Conservation (phyloP, 2,113 vertebrate genomes). For the Anguilla rostrata region DNA sequence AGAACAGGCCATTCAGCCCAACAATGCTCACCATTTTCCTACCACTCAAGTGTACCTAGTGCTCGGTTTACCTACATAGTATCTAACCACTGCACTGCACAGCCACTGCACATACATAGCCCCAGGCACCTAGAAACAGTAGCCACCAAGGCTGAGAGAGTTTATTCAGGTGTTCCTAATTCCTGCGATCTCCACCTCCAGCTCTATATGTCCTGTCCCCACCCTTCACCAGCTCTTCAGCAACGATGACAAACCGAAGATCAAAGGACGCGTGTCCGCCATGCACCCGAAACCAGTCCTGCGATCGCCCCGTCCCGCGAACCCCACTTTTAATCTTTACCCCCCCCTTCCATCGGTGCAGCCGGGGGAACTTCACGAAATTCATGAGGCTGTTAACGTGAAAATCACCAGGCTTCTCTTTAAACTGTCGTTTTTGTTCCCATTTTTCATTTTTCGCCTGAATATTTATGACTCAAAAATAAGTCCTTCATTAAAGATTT, state of each 20-base stretch:
- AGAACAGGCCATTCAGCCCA: too few relatives aligned
- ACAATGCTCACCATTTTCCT: too few relatives aligned
- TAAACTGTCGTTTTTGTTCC: neutral
- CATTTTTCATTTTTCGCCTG: neutral
- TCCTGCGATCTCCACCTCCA: neutral
- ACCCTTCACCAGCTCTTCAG: neutral
- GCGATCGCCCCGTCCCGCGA: too few relatives aligned
- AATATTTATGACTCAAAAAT: neutral
- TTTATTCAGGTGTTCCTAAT: too few relatives aligned
- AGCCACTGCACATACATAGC: neutral
- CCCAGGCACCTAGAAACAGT: neutral
- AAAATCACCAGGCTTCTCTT: neutral
- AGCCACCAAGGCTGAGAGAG: neutral
- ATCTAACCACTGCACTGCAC: too few relatives aligned
- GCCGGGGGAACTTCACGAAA: neutral
- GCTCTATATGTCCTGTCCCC: neutral
- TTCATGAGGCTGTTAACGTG: neutral
- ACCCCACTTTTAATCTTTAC: neutral
- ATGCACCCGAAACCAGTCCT: too few relatives aligned
- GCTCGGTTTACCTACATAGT: too few relatives aligned
- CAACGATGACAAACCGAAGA: too few relatives aligned
- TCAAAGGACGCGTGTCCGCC: too few relatives aligned
- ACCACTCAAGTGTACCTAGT: too few relatives aligned
- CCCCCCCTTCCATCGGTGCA: neutral
- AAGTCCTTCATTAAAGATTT: slow-evolving; percentile 7